Evolutionary conservation across 1,140 invertebrate species (phyloP).

Genomic region (Aradophagus sp.): DNA sequence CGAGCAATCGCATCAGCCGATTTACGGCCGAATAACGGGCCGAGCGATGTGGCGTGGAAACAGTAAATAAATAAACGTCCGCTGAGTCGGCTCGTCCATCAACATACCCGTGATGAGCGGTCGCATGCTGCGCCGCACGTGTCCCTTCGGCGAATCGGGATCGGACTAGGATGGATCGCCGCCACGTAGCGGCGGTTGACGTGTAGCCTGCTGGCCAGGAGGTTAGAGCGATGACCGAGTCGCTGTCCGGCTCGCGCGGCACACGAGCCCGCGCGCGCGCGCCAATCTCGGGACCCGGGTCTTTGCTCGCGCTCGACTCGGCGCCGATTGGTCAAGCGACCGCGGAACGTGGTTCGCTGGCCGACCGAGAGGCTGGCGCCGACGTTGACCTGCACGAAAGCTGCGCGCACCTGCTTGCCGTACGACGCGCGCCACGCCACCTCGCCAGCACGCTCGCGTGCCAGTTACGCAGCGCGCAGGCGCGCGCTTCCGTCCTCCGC

Average conservation of each 20-base stretch:
- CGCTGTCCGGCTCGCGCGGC: background rate
- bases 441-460: slow-evolving; percentile 42
- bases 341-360: slow-evolving; percentile 17
- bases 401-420: slow-evolving; percentile 53
- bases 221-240: slow-evolving; percentile 25
- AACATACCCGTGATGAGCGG: slow-evolving; percentile 31
- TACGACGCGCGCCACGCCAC: slow-evolving; percentile 49
- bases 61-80: too few species aligned
- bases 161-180: slow-evolving; percentile 5
- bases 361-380: background rate
- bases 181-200: slow-evolving; percentile 36
- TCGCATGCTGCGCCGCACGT: slow-evolving; percentile 39
- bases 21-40: too few species aligned
- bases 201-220: slow-evolving; percentile 16
- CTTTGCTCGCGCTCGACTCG: slow-evolving; percentile 6
- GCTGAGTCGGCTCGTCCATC: background rate
- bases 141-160: slow-evolving; percentile 28
- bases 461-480: background rate
- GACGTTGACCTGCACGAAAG: slow-evolving; percentile 35
- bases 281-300: too few species aligned
- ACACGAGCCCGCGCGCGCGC: background rate
- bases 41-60: background rate
- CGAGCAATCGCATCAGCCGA: slow-evolving; percentile 1
- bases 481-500: background rate
- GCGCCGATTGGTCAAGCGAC: slow-evolving; percentile 11